These are phyloP conservation scores for Baronia brevicornis DNA, from an alignment of 2,888 invertebrate genomes.

Conservation along the genomic window DNA sequence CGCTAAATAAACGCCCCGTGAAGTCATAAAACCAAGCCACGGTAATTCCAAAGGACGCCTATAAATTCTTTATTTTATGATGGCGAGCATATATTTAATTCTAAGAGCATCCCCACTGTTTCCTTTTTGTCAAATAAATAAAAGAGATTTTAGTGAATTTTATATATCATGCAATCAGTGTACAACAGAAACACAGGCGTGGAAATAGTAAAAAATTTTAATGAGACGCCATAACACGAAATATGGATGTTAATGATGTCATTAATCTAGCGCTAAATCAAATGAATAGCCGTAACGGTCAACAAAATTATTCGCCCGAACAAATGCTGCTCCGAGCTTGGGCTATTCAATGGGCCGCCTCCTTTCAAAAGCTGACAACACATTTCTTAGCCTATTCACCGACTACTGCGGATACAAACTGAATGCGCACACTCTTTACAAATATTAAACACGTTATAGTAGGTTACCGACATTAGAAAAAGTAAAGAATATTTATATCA, in stretches of 20 bases:
- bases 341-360: constrained; percentile 38
- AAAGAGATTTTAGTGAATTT: constrained; percentile 58
- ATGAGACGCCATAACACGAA: constrained; percentile 36
- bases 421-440: constrained; percentile 45
- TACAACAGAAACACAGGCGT: constrained; percentile 25
- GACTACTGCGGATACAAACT: constrained; percentile 26
- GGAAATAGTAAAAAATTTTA: constrained; percentile 39
- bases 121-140: constrained; percentile 65
- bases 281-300: constrained; percentile 27
- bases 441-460: constrained; percentile 51
- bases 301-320: constrained; percentile 27
- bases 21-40: constrained; percentile 69
- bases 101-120: constrained; percentile 61
- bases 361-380: constrained; percentile 40
- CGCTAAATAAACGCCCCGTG: constrained; percentile 67
- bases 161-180: constrained; percentile 49
- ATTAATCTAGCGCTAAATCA: constrained; percentile 31
- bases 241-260: constrained; percentile 38
- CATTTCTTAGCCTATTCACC: constrained; percentile 32
- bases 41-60: constrained; percentile 70
- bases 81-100: constrained; percentile 70
- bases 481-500: constrained; percentile 44
- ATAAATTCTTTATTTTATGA: constrained; percentile 75
- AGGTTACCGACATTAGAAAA: constrained; percentile 41
- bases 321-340: constrained; percentile 24